These are phyloP conservation scores for Synchiropus splendidus DNA, from an alignment of 2,113 vertebrate species.

Conservation along the genomic window DNA sequence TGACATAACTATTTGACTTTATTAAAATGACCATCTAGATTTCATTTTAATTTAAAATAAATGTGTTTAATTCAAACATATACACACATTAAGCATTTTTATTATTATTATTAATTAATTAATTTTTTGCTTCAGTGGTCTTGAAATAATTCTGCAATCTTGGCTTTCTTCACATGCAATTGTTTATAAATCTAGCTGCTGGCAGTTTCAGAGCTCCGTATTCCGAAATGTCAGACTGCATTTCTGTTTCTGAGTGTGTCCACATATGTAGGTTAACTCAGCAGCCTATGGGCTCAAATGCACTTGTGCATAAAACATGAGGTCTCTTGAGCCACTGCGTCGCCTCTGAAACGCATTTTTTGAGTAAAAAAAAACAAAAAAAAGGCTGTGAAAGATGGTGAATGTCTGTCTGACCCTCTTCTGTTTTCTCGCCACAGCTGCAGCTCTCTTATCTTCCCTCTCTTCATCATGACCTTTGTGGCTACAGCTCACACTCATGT, in stretches of 20 bases:
- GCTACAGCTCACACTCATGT: slow-evolving; percentile 10
- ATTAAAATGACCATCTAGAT: too few relatives aligned
- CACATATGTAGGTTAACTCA: background rate
- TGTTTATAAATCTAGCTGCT: too few relatives aligned
- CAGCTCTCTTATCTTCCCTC: background rate
- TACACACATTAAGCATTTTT: too few relatives aligned
- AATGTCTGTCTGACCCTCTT: background rate
- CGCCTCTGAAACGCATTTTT: slow-evolving; percentile 32
- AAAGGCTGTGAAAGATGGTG: background rate
- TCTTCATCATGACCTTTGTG: slow-evolving; percentile 17
- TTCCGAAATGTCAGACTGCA: background rate
- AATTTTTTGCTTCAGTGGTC: too few relatives aligned
- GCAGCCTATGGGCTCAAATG: too few relatives aligned
- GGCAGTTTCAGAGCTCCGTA: background rate
- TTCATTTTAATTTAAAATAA: too few relatives aligned
- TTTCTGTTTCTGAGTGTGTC: background rate
- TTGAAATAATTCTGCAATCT: too few relatives aligned
- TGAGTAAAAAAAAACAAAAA: slow-evolving; percentile 20
- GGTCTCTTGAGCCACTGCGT: slow-evolving; percentile 18
- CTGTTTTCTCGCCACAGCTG: background rate
- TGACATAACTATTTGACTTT: too few relatives aligned
- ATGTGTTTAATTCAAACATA: too few relatives aligned
- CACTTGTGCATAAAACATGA: slow-evolving; percentile 31
- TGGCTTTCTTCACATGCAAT: background rate
- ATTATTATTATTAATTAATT: too few relatives aligned